These are phyloP conservation scores for Pseudoatta argentina DNA, from an alignment of 1,140 invertebrate species.

Conservation along the genomic window DNA sequence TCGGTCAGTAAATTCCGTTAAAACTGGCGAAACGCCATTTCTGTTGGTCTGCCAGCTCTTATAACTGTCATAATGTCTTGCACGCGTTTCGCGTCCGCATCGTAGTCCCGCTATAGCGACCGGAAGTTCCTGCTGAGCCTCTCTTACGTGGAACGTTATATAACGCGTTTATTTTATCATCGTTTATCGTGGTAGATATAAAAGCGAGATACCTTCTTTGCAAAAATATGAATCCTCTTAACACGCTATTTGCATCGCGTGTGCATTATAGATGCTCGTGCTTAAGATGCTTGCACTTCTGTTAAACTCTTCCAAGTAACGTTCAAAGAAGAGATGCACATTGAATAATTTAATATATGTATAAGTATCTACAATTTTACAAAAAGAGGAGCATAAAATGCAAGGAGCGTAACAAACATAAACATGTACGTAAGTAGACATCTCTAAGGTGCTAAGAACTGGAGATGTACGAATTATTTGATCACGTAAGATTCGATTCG, in stretches of 20 bases:
- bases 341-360: background rate
- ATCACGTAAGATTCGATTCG: too few species aligned
- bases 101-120: conserved; percentile 63
- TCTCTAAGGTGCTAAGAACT: conserved; percentile 36
- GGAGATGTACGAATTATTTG: background rate
- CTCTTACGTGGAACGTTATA: background rate
- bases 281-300: background rate
- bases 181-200: background rate
- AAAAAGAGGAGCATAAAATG: background rate
- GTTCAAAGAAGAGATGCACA: conserved; percentile 6
- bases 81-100: conserved; percentile 65
- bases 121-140: conserved; percentile 53
- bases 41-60: conserved; percentile 51
- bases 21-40: conserved; percentile 49
- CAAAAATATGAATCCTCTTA: background rate
- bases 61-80: conserved; percentile 69
- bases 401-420: background rate
- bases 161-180: conserved; percentile 12
- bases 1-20: conserved; percentile 65
- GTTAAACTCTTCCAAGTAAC: conserved; percentile 19
- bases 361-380: conserved; percentile 1
- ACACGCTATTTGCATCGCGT: background rate
- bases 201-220: background rate
- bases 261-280: background rate
- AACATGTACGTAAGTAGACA: conserved; percentile 36